Evolutionary conservation across 2,888 invertebrate species (phyloP).

Genomic region (Autographa gamma): DNA sequence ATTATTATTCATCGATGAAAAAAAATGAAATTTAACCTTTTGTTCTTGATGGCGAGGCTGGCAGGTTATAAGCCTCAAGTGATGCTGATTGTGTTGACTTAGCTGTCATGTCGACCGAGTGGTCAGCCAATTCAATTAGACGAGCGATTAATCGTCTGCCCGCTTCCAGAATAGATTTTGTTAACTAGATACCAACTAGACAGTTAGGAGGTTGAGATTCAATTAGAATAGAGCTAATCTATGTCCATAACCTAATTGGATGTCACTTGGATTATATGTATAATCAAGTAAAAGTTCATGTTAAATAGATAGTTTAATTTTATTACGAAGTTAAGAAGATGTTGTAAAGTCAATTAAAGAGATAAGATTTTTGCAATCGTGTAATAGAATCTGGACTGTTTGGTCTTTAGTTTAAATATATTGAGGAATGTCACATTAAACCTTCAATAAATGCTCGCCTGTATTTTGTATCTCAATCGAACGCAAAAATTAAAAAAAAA

Average conservation of each 20-base stretch:
- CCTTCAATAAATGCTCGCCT: no score
- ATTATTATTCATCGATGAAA: not conserved
- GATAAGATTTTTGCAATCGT: no score
- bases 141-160: slow-evolving; percentile 51
- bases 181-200: not conserved
- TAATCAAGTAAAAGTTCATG: no score
- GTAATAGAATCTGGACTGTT: no score
- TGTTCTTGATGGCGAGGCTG: not conserved
- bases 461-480: no score
- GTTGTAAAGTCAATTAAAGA: no score
- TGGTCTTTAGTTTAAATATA: no score
- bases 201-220: not conserved
- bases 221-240: not conserved
- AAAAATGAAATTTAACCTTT: not conserved
- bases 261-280: not conserved
- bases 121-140: slow-evolving; percentile 60
- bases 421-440: no score
- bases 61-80: slow-evolving; percentile 28
- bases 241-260: not conserved
- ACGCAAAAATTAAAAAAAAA: no score
- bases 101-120: slow-evolving; percentile 45
- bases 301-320: no score
- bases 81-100: slow-evolving; percentile 52
- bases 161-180: slow-evolving; percentile 28
- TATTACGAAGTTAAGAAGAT: no score